Base-by-base conservation (phyloP, 2,888 invertebrate genomes). In the Cantharis nigra region DNA sequence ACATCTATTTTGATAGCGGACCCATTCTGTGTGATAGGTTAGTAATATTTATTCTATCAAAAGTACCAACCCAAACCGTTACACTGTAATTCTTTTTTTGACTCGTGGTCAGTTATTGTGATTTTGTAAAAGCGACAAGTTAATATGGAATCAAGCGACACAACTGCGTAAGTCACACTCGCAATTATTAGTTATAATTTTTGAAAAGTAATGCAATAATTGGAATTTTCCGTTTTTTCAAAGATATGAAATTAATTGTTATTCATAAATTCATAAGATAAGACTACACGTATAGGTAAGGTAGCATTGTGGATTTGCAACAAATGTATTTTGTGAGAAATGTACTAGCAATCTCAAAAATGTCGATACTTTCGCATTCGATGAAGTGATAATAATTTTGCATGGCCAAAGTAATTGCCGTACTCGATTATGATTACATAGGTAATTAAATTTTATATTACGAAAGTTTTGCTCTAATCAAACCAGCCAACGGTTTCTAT, bases 371-470 rank as follows among this genome's bases (percentile, higher is more conserved):
- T 49, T 49, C 49, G 49, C 13, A 49, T 49, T n/a, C 49, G n/a
- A 49, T 49, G 49, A 49, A 49, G 49, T 49, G 49, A 49, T 49
- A 49, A 49, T 49, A 49, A 49, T 49, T 49, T 49, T 49, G 49
- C 49, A 49, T 49, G 49, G 49, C 49, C 49, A 49, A 49, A 49
- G 49, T 49, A 49, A 49, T 49, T 49, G 49, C 49, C 49, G 49
- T 49, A 49, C 49, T 49, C 49, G 49, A 49, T 49, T 49, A 49
- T 49, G 49, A 49, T 49, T 49, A 49, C 49, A 49, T 49, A 49
- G 49, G 49, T 67, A 67, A 67, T 67, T 67, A 26, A 67, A 23
- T 67, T 64, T 67, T 67, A 67, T 67, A 67, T 23, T 67, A 67
- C 20, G 65, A 67, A 67, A 67, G 65, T 67, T 67, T 67, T 67